Base-by-base conservation (phyloP, 2,888 invertebrate genomes). In the Synanthedon tipuliformis region DNA sequence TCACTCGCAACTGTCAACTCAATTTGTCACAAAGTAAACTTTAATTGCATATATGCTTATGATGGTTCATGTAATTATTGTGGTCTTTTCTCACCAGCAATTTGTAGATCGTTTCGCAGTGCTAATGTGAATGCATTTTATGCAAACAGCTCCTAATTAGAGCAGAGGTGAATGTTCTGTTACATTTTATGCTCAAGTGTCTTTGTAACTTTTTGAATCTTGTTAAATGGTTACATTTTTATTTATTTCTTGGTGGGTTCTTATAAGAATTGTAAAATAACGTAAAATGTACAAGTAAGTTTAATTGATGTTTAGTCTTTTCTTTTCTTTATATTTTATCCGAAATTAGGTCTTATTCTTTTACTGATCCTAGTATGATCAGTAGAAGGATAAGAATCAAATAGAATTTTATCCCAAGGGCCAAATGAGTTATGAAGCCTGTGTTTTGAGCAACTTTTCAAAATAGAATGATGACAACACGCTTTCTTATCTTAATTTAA, bases 71-170 rank as follows among this genome's bases (percentile, higher is more conserved):
- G 72, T 80, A 81, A 81, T 81, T 78, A 78, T 71, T 69, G 70
- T 74, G 71, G 71, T 71, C 70, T 71, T 73, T 71, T 73, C 34
- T 69, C 65, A 62, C 73, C 72, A 74, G 81, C 76, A 80, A 82
- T 80, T 82, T 80, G 78, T 74, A 78, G 79, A 81, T 78, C 73
- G 78, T 80, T 80, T 75, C 66, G 77, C 76, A 73, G 73, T 75
- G 79, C 77, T 81, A 83, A 84, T 81, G 84, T 76, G 73, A 74
- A 76, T 53, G 55, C 50, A 55, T 55, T 78, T 78, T 75, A 82
- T 81, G 81, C 76, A 78, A 77, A 80, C 73, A 80, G 72, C 69
- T 61, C 65, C 77, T 78, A 82, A 82, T 84, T 82, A 82, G 69
- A 77, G 65, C 63, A 62, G 75, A 80, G 78, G 75, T 75, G 76